Conservation (phyloP, 2,113 vertebrate genomes). For the Channa argus region DNA sequence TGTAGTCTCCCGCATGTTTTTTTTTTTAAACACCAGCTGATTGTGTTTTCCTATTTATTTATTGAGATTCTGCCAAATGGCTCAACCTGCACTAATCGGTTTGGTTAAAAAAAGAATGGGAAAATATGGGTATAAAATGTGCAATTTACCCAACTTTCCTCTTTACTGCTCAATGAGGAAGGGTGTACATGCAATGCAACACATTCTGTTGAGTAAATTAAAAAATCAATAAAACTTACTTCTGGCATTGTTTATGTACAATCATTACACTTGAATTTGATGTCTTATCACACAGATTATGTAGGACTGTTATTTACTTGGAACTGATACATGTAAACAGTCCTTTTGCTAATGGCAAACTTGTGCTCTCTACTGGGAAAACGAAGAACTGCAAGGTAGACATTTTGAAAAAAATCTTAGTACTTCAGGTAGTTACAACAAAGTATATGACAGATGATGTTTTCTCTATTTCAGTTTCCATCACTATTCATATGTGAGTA, state of each 20-base stretch:
- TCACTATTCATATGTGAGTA: no score
- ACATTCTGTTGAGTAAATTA: slow-evolving; percentile 65
- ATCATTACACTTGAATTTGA: neutral
- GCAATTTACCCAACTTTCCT: slow-evolving; percentile 30
- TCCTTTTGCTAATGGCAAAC: neutral
- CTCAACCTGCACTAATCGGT: slow-evolving; percentile 43
- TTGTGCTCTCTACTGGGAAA: slow-evolving; percentile 58
- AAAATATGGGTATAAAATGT: slow-evolving; percentile 8
- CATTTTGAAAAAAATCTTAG: no score
- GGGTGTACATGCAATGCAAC: slow-evolving; percentile 69
- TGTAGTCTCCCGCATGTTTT: slow-evolving; percentile 49
- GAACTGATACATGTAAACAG: neutral
- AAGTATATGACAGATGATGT: no score
- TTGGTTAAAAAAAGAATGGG: slow-evolving; percentile 5
- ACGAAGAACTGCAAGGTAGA: slow-evolving; percentile 34
- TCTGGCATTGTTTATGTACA: neutral
- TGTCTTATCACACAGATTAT: neutral
- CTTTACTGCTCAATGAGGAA: slow-evolving; percentile 45
- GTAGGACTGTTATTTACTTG: no score
- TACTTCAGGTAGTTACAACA: no score
- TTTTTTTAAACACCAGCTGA: slow-evolving; percentile 24
- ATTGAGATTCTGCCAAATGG: slow-evolving; percentile 45
- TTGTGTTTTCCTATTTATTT: slow-evolving; percentile 61
- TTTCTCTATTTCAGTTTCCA: no score
- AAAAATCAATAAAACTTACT: neutral